Evolutionary conservation across 2,888 invertebrate species (phyloP).

Genomic region (Cheilosia variabilis): DNA sequence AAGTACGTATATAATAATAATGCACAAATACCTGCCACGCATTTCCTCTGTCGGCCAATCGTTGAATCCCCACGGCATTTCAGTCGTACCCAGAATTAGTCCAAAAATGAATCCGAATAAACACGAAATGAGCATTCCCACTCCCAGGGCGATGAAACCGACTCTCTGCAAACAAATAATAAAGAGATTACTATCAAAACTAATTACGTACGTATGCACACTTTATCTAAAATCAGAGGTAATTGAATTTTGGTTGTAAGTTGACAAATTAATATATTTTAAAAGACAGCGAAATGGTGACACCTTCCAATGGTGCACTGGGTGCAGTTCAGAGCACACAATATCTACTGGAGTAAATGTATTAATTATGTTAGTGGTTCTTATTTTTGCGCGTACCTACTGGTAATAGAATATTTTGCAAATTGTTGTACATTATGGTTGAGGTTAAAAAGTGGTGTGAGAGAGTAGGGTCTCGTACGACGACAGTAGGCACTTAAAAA

Average conservation of each 20-base stretch:
- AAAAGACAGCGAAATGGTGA: not conserved
- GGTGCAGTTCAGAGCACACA: too few species aligned
- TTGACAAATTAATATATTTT: not conserved
- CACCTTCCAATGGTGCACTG: not conserved
- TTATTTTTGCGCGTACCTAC: too few species aligned
- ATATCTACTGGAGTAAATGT: too few species aligned
- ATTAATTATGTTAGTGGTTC: too few species aligned
- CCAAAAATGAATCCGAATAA: conserved; percentile 92
- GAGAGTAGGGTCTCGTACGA: too few species aligned
- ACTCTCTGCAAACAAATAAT: conserved; percentile 85
- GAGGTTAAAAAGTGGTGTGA: too few species aligned
- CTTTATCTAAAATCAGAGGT: not conserved
- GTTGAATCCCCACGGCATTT: conserved; percentile 90
- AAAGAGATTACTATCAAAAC: not conserved
- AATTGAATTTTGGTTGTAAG: conserved; percentile 1
- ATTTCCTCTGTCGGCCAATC: conserved; percentile 93
- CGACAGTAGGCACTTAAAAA: too few species aligned
- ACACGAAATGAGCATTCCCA: conserved; percentile 90
- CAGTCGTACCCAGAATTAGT: conserved; percentile 88
- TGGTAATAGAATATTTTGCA: too few species aligned
- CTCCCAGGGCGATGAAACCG: conserved; percentile 88
- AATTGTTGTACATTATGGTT: too few species aligned
- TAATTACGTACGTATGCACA: not conserved
- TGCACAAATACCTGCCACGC: conserved; percentile 86
- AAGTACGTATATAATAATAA: not conserved